These are phyloP conservation scores for Drosophila kepulauana DNA, from an alignment of 1,140 invertebrate genomes.

Conservation along the genomic window DNA sequence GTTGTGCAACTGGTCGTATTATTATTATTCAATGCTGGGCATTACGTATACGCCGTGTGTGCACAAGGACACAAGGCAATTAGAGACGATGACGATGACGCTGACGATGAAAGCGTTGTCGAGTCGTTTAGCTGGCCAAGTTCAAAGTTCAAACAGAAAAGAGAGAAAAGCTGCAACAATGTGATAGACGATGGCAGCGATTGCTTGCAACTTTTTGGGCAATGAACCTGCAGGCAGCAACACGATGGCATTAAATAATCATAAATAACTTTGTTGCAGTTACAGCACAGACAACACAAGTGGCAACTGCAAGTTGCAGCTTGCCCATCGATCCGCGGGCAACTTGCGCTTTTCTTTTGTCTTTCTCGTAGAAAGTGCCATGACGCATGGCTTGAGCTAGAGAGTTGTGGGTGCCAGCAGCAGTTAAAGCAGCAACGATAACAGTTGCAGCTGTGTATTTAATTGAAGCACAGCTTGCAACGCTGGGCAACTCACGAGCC, in stretches of 20 bases:
- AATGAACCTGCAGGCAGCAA: constrained; percentile 69
- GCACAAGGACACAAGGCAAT: constrained; percentile 38
- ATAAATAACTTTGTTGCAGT: constrained; percentile 67
- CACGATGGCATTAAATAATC: constrained; percentile 75
- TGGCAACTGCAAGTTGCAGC: constrained; percentile 8
- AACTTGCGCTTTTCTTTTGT: constrained; percentile 65
- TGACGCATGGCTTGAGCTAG: constrained; percentile 20
- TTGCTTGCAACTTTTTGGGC: constrained; percentile 60
- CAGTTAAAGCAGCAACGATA: neutral
- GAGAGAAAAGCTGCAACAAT: constrained; percentile 35
- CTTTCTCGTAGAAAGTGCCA: constrained; percentile 66
- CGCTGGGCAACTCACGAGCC: constrained; percentile 33
- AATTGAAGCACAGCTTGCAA: constrained; percentile 41
- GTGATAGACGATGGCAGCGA: constrained; percentile 34
- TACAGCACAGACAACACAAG: constrained; percentile 40
- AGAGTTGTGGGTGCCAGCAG: constrained; percentile 20
- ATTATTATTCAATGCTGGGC: constrained; percentile 47
- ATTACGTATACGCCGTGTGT: constrained; percentile 71
- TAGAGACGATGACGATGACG: constrained; percentile 27
- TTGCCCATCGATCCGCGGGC: constrained; percentile 47
- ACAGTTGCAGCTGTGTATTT: constrained; percentile 27
- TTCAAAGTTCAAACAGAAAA: constrained; percentile 67
- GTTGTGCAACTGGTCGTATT: constrained; percentile 2
- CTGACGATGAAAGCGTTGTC: constrained; percentile 66
- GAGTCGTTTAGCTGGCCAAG: constrained; percentile 58